Evolutionary conservation across 2,797 vertebrate species (phyloP).

Genomic region (Peromyscus eremicus): DNA sequence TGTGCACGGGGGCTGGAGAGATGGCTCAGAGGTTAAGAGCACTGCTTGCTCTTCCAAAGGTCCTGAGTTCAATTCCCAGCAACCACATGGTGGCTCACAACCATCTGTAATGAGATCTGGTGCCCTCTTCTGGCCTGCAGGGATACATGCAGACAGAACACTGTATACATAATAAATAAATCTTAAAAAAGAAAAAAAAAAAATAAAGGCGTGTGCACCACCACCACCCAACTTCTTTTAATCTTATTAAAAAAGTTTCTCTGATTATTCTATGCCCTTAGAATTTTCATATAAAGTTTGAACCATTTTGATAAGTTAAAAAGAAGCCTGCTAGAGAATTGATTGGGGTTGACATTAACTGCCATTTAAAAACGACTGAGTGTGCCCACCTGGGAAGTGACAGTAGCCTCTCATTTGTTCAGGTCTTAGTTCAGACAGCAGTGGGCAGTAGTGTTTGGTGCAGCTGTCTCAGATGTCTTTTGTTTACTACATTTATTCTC

Average conservation of each 20-base stretch:
- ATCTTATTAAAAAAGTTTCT: neutral
- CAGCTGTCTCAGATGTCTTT: neutral
- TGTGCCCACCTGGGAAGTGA: neutral
- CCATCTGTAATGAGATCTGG: no score
- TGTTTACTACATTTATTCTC: neutral
- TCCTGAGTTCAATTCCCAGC: no score
- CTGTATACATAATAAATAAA: no score
- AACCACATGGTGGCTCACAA: no score
- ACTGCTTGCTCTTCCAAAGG: no score
- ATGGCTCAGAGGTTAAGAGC: no score
- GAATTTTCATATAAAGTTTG: neutral
- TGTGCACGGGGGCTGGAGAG: no score
- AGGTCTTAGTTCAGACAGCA: slow-evolving; percentile 28
- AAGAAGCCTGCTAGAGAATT: neutral
- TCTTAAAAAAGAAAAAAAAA: no score
- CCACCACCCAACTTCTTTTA: neutral
- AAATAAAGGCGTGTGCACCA: no score
- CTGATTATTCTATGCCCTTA: neutral
- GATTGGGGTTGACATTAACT: neutral
- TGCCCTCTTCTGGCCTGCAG: no score
- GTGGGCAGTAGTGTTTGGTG: neutral
- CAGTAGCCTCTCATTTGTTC: neutral
- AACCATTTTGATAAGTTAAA: neutral
- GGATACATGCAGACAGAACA: no score
- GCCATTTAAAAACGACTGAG: neutral